Evolutionary conservation across 2,113 vertebrate genomes (phyloP), one percentile per base, ranked within the genome.

Genomic region (Microcebus ravelobensis): DNA sequence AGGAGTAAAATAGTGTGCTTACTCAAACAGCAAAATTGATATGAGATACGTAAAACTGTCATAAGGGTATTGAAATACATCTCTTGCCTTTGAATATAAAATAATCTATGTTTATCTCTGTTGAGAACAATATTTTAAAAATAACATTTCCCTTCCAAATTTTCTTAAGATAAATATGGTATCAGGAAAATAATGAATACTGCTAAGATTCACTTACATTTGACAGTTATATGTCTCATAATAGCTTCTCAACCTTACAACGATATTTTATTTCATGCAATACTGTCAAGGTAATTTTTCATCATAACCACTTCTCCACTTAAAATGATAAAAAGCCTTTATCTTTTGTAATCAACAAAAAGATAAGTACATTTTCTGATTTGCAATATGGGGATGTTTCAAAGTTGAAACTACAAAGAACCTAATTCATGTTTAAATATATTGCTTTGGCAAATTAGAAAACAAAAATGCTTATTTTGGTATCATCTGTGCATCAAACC

Each of bases 261-360:
- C 21, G 14, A 81, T 82, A 29, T 39, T 95, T 59, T 96, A 87
- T 83, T 57, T 83, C 57, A 92, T 93, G 4, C 2, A 95, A 59
- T 92, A 68, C 21, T 89, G 2, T 39, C 50, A 74, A 90, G 10
- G 50, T 77, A 95, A 83, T 55, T 67, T 96, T 97, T 96, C 21
- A 93, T 90, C n/a, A 91, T 31, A 97, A 94, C 1, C 71, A 82
- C 27, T 92, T 96, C 94, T 91, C 57, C 57, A 95, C 59, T 57
- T 90, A 79, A 95, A 94, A 97, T 96, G 39, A 92, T 85, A 63
- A 34, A 94, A 97, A 94, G 9, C 3, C 48, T 87, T 63, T 95
- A 94, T 86, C 55, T 94, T 92, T 36, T 77, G 3, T 91, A 81
- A 91, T 95, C 52, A 95, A 95, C 9, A 25, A 87, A 87, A 94